Evolutionary conservation across 2,888 invertebrate genomes (phyloP), one percentile per base, ranked within the genome.

Genomic region (Xestia ashworthii): DNA sequence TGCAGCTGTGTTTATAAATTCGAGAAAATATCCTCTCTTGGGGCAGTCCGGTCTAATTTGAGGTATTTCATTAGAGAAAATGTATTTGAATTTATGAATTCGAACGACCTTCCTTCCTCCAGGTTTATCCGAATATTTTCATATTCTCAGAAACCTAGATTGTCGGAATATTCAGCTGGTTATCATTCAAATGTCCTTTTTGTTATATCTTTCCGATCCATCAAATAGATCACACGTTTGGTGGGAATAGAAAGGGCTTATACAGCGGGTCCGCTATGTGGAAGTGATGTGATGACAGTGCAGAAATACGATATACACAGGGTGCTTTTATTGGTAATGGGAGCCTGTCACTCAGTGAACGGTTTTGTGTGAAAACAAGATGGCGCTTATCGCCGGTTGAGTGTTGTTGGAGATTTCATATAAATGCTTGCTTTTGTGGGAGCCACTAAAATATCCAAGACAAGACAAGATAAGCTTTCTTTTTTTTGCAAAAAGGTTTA

Each of bases 271-370:
- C 71, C 55, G 71, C 66, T 38, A 72, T 75, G 71, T 83, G 76
- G 80, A 83, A 86, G 66, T 71, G 76, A 83, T 85, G 53, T 55
- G 73, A 76, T 72, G 80, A 76, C 60, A 81, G 72, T 67, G 81
- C 73, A 84, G 48, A 83, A 67, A 80, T 70, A 74, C 73, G 66
- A 71, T 76, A 80, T 78, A 84, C 22, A 82, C 65, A 58, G 58
- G 69, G 9, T 74, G 64, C 41, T 75, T 60, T 75, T 80, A 76
- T 86, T 86, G 84, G 76, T 81, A 86, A 86, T 68, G 65, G 74
- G 76, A 81, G 62, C 41, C 75, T 70, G 81, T 80, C 78, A 86
- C 55, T 76, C 72, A 65, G 68, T 65, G 50, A 71, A 77, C 19
- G 74, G 65, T 68, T 76, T 76, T 74, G 64, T 77, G 60, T 67